A percentile compares a stretch with the other conserved stretches of the same genome.
These are phyloP conservation scores for Sipha flava DNA, from an alignment of 1,140 invertebrate genomes.

Conservation along the genomic window DNA sequence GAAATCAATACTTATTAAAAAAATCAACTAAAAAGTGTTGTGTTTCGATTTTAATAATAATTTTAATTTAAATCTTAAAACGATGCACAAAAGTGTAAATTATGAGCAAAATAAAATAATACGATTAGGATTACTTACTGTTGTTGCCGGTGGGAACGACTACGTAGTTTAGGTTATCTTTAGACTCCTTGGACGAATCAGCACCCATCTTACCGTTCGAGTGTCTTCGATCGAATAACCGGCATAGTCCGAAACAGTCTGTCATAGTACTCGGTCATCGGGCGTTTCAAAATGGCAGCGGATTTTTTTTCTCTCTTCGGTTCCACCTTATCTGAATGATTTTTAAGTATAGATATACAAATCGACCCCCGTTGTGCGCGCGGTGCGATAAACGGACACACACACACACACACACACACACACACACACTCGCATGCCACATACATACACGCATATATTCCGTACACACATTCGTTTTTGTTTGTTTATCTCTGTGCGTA, in stretches of 20 bases:
- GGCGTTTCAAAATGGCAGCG: not conserved
- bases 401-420: not conserved
- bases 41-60: too few relatives aligned
- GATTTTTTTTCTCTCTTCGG: too few relatives aligned
- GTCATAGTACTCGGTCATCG: constrained; percentile 4
- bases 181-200: not conserved
- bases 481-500: too few relatives aligned
- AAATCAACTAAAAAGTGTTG: too few relatives aligned
- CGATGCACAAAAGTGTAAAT: too few relatives aligned
- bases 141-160: not conserved
- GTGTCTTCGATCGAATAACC: not conserved
- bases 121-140: not conserved
- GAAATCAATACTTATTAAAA: too few relatives aligned
- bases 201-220: not conserved
- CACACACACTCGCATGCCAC: not conserved
- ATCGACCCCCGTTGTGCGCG: not conserved
- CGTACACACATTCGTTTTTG: too few relatives aligned
- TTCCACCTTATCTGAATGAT: not conserved
- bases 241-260: not conserved
- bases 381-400: not conserved
- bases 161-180: not conserved
- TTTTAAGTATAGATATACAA: not conserved
- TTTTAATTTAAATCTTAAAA: too few relatives aligned
- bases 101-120: too few relatives aligned
- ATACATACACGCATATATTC: not conserved